Base-by-base conservation (phyloP, 2,888 invertebrate genomes). In the Bursaphelenchus okinawaensis region DNA sequence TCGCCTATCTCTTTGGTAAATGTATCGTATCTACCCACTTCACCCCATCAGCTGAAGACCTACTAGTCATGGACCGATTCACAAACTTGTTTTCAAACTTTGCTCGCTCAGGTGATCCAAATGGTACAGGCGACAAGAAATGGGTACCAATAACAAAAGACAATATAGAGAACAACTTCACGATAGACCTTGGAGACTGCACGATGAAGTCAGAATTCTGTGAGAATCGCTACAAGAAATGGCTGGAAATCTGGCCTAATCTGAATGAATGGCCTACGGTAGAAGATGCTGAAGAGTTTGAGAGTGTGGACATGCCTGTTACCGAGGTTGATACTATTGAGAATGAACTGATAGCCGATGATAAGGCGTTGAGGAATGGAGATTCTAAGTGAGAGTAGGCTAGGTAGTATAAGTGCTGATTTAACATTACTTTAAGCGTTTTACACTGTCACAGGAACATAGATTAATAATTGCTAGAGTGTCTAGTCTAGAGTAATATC, bases 41-140 rank as follows among this genome's bases (percentile, higher is more conserved):
- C 50, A 50, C 63, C 22, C 75, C 75, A n/a, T 70, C 71, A 55
- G 74, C 65, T 19, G 61, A 69, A 23, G 76, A 76, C 60, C 65
- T 62, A 51, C 61, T 67, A 31, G 71, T 75, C 69, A 65, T 76
- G 26, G 69, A 75, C 22, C 50, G 63, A 23, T 74, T 76, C 76
- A 76, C 74, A 0, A 62, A 62, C 6, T 75, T 65, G 51, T 75
- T 72, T 52, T 68, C 75, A 8, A 76, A 75, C 61, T 76, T 76
- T 59, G 54, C 19, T 20, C 19, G 16, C 27, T 62, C 12, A 9
- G 56, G 62, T 1, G 52, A 62, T 16, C 62, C 62, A 8, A 62
- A 62, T 62, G 62, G 62, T 7, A 24, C 3, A 4, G 57, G 50
- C 23, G 24, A 40, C 12, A 40, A 40, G 40, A 40, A 40, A 40